Conservation (phyloP, 2,888 invertebrate species). For the Rosalia funebris region DNA sequence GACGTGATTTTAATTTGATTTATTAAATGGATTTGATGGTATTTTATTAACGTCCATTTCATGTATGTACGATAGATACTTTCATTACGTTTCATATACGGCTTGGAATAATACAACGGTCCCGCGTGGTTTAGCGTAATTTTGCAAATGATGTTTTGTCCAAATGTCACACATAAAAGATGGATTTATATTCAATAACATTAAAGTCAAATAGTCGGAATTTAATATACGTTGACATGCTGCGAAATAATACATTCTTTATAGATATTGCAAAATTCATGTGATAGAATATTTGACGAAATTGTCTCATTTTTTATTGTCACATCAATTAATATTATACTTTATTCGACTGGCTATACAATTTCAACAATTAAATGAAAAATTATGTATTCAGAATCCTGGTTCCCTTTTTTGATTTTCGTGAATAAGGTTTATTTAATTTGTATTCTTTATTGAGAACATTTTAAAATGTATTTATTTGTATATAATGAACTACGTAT, state of each 20-base stretch:
- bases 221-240: not conserved
- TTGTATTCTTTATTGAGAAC: no score
- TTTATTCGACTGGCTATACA: no score
- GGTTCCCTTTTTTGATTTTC: no score
- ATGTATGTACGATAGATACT: conserved; percentile 22
- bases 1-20: conserved; percentile 40
- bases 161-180: not conserved
- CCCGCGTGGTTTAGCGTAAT: conserved; percentile 1
- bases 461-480: no score
- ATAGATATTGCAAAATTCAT: not conserved
- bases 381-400: no score
- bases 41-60: conserved; percentile 41
- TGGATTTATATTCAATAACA: conserved; percentile 3
- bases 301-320: not conserved
- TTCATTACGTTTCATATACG: conserved; percentile 24
- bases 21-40: conserved; percentile 19
- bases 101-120: not conserved
- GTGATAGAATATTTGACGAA: not conserved
- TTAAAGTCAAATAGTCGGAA: not conserved
- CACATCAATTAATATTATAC: no score
- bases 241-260: not conserved
- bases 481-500: no score
- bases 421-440: no score
- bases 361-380: no score
- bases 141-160: not conserved